Base-by-base conservation (phyloP, 2,888 invertebrate genomes). In the Mactromeris polynyma region DNA sequence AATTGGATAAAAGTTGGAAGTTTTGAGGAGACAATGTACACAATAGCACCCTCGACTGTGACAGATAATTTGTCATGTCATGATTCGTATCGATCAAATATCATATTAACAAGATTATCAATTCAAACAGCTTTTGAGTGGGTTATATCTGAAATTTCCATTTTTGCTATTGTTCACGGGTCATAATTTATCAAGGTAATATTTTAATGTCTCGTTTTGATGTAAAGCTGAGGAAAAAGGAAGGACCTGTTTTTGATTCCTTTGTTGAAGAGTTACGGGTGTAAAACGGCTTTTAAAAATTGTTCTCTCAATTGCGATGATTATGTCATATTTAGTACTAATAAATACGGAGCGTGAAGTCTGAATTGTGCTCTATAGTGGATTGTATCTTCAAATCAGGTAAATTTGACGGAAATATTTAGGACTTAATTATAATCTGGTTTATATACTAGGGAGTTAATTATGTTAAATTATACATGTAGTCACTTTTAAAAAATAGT, bases 51-150 rank as follows among this genome's bases (percentile, higher is more conserved):
- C 87, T 87, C 80, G 85, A 90, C 85, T 19, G 31, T 81, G 88
- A 88, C 88, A 86, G 89, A 86, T 77, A 85, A 91, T 91, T 91
- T 91, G 91, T 91, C 91, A 89, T 91, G 91, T 91, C 91, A 91
- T 85, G 87, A 85, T 86, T 88, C 85, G 84, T 79, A 83, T 85
- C 64, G 90, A 90, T 90, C 87, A 80, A 73, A 82, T 85, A 85
- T 84, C 83, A 69, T 82, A 90, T 89, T 90, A 90, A 87, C 87
- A 40, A 46, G 85, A 88, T 86, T 86, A 88, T 87, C 82, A 85
- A 90, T 82, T 90, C 88, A 87, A 86, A 89, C 79, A 88, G 38
- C 40, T 46, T 33, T 38, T 19, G 33, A 84, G 78, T 51, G 84
- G 51, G 78, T 54, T 51, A 51, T 84, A 84, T 33, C 54, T 77